These are phyloP conservation scores for Drosophila mojavensis DNA, from an alignment of 1,140 invertebrate genomes.

Conservation along the genomic window DNA sequence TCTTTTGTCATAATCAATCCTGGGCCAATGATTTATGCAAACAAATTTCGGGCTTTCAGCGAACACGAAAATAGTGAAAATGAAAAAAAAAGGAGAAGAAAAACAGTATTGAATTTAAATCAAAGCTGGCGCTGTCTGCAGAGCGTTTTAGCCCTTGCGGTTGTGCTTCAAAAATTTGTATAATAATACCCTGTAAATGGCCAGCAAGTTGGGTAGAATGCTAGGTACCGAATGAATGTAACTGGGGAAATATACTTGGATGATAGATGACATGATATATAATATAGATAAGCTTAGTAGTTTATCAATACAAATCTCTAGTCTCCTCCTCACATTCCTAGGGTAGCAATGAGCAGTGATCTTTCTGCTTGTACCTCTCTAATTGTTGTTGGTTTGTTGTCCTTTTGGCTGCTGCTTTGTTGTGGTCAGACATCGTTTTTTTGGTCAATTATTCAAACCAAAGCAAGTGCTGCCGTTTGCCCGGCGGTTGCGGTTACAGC, in stretches of 20 bases:
- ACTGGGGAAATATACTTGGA: too few species aligned
- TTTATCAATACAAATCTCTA: too few species aligned
- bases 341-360: background rate
- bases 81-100: slow-evolving; percentile 2
- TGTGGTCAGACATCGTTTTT: slow-evolving; percentile 58
- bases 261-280: too few species aligned
- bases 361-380: too few species aligned
- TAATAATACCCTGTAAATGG: slow-evolving; percentile 48
- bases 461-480: slow-evolving; percentile 41
- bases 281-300: too few species aligned
- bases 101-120: slow-evolving; percentile 46
- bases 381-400: slow-evolving; percentile 20
- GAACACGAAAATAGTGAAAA: background rate
- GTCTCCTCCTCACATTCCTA: background rate
- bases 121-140: slow-evolving; percentile 20
- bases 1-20: slow-evolving; percentile 53
- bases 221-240: too few species aligned
- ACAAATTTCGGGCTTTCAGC: slow-evolving; percentile 36
- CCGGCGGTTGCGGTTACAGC: slow-evolving; percentile 61
- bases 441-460: slow-evolving; percentile 79
- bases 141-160: slow-evolving; percentile 64
- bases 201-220: too few species aligned
- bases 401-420: slow-evolving; percentile 57
- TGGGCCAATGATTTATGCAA: slow-evolving; percentile 51
- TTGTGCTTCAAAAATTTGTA: slow-evolving; percentile 75